Evolutionary conservation across 2,888 invertebrate species (phyloP).

Genomic region (Keiferia lycopersicella): DNA sequence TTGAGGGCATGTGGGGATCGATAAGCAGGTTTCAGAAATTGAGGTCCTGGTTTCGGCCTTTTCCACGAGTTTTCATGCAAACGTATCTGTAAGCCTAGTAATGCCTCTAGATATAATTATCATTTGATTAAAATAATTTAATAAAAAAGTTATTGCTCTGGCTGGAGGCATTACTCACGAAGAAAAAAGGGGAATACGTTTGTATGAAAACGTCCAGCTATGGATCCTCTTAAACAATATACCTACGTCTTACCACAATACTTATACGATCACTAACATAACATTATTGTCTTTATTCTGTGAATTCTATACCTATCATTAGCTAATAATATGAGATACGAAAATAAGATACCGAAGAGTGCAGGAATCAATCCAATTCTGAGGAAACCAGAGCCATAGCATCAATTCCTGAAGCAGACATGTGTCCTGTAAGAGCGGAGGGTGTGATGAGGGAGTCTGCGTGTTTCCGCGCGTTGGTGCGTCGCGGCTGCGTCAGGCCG

Average conservation of each 20-base stretch:
- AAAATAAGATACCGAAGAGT: not conserved
- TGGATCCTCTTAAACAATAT: too few species aligned
- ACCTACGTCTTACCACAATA: constrained; percentile 5
- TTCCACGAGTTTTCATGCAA: too few species aligned
- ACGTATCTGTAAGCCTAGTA: too few species aligned
- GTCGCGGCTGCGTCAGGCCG: constrained; percentile 50
- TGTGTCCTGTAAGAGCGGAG: not conserved
- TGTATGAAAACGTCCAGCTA: too few species aligned
- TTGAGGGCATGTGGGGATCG: too few species aligned
- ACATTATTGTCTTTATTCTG: constrained; percentile 8
- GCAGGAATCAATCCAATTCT: constrained; percentile 11
- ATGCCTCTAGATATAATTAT: too few species aligned
- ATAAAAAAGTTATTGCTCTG: too few species aligned
- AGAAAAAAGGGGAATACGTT: too few species aligned
- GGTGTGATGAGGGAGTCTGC: constrained; percentile 33
- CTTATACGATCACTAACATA: constrained; percentile 10
- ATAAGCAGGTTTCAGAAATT: too few species aligned
- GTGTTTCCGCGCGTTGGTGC: constrained; percentile 43
- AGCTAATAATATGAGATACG: constrained; percentile 3
- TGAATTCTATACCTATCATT: not conserved
- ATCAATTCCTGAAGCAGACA: constrained; percentile 16
- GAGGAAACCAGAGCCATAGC: constrained; percentile 13
- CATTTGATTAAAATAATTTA: too few species aligned
- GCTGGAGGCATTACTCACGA: too few species aligned
- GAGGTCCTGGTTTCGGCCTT: too few species aligned